phyloP scores from a whole-genome alignment of 2,888 invertebrate species.

The Agrotis puta region DNA sequence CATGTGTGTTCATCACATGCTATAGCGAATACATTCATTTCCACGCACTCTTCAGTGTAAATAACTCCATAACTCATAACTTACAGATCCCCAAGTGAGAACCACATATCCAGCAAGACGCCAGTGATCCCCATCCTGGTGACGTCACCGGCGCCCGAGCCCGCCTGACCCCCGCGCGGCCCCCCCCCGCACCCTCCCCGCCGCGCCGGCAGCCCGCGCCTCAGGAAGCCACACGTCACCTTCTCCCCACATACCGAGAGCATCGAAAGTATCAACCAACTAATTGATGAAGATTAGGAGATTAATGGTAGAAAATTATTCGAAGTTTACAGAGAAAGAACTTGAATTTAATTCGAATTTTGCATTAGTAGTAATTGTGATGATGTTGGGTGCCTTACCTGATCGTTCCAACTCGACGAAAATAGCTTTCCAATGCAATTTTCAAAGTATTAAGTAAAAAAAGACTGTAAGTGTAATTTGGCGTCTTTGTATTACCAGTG shows the following conservation, averaged over 20 bases:
- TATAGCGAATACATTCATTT: neutral
- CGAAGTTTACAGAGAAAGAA: neutral
- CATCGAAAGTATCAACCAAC: conserved; percentile 69
- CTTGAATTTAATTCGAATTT: neutral
- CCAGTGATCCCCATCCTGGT: conserved; percentile 86
- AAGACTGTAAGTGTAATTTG: conserved; percentile 30
- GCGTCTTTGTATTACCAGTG: conserved; percentile 27
- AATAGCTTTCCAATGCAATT: conserved; percentile 19
- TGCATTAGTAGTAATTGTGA: neutral
- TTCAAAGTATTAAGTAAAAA: conserved; percentile 31
- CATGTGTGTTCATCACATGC: neutral
- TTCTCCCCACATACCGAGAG: conserved; percentile 68
- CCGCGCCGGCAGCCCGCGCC: conserved; percentile 69
- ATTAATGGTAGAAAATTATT: conserved; percentile 33
- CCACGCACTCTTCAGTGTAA: neutral
- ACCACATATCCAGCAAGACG: conserved; percentile 72
- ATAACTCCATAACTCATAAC: neutral
- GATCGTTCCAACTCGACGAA: neutral
- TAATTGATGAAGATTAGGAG: conserved; percentile 61
- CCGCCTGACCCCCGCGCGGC: conserved; percentile 75
- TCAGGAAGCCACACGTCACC: conserved; percentile 68
- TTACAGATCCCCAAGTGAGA: conserved; percentile 84
- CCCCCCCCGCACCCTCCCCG: conserved; percentile 66
- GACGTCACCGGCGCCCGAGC: conserved; percentile 83
- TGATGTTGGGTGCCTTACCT: conserved; percentile 4